Conservation (phyloP, 2,113 vertebrate genomes). For the Bucco capensis region DNA sequence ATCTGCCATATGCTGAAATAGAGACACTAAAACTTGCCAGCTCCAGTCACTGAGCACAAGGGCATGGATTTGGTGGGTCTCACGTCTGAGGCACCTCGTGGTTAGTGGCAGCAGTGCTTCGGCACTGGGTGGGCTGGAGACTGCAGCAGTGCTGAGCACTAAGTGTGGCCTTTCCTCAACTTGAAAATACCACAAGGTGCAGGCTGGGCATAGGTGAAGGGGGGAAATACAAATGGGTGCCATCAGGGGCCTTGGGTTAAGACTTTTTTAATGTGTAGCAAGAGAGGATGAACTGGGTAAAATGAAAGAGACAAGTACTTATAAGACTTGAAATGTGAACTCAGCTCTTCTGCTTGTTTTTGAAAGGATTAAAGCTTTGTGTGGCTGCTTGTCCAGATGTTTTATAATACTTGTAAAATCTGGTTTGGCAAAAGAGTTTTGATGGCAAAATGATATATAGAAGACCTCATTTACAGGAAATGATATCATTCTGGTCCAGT, state of each 20-base stretch:
- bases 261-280: background rate
- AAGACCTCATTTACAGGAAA: slow-evolving; percentile 77
- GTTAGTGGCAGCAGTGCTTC: background rate
- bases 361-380: slow-evolving; percentile 42
- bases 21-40: background rate
- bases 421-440: slow-evolving; percentile 66
- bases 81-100: background rate
- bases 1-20: background rate
- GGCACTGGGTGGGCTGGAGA: background rate
- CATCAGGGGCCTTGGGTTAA: background rate
- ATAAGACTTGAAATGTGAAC: background rate
- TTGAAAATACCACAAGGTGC: background rate
- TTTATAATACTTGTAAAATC: slow-evolving; percentile 68
- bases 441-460: slow-evolving; percentile 71
- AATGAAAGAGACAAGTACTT: background rate
- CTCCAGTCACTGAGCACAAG: background rate
- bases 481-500: slow-evolving; percentile 71
- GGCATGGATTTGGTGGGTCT: background rate
- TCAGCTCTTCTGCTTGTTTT: slow-evolving; percentile 28
- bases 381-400: slow-evolving; percentile 54
- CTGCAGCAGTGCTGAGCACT: rapidly evolving
- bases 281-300: background rate
- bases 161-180: background rate
- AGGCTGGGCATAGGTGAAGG: background rate
- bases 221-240: background rate